A percentile compares a stretch with the other conserved stretches of the same genome.
Evolutionary conservation across 2,113 vertebrate species (phyloP).

Genomic region (Elephantulus edwardii): DNA sequence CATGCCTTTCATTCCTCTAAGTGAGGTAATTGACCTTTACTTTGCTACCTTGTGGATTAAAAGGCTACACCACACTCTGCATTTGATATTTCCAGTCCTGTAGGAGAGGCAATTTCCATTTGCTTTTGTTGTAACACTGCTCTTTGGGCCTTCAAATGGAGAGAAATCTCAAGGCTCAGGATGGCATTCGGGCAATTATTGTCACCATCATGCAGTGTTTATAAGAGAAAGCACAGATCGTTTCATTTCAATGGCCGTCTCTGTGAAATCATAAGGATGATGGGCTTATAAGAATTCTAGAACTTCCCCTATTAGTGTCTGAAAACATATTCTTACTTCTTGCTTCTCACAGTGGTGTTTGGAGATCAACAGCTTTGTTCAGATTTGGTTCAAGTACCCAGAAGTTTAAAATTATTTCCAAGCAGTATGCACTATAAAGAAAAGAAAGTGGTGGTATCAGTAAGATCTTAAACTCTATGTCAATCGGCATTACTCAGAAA

Average conservation of each 20-base stretch:
- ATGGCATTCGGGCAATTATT: not conserved
- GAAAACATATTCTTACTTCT: not conserved
- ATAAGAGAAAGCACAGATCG: slow-evolving; percentile 47
- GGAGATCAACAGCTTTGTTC: not conserved
- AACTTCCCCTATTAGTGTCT: not conserved
- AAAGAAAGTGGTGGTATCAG: not conserved
- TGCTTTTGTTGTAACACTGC: slow-evolving; percentile 31
- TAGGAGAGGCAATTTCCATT: slow-evolving; percentile 53
- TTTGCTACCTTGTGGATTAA: slow-evolving; percentile 68
- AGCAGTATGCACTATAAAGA: not conserved
- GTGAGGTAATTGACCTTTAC: slow-evolving; percentile 78
- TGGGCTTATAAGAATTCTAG: not conserved
- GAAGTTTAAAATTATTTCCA: slow-evolving; percentile 5
- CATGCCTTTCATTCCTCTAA: slow-evolving; percentile 75
- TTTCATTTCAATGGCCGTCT: slow-evolving; percentile 27
- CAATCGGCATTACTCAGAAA: not conserved
- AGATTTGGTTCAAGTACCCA: slow-evolving; percentile 3
- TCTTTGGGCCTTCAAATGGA: not conserved
- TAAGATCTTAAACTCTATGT: not conserved
- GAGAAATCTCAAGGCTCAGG: not conserved
- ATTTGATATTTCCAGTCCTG: slow-evolving; percentile 68
- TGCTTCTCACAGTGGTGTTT: not conserved
- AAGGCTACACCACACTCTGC: slow-evolving; percentile 55
- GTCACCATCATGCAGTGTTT: slow-evolving; percentile 31
- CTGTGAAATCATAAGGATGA: not conserved